Evolutionary conservation across 2,113 vertebrate genomes (phyloP).

Genomic region (Cochlearius cochlearius): DNA sequence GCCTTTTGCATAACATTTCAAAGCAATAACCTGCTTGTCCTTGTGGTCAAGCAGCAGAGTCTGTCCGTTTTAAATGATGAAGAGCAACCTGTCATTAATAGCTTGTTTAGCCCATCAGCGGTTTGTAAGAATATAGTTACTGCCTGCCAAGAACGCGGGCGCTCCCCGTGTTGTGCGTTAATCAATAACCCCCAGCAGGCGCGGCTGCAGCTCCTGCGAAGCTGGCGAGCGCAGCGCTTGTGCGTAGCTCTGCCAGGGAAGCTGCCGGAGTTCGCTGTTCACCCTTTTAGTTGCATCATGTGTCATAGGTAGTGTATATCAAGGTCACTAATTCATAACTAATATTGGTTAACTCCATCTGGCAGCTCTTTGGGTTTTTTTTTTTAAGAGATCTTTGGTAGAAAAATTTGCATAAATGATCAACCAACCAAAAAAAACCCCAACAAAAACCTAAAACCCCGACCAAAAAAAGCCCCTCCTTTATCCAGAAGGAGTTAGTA

Average conservation of each 20-base stretch:
- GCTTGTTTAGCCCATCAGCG: conserved; percentile 62
- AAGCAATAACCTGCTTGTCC: conserved; percentile 67
- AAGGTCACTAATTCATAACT: neutral
- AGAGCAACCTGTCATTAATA: conserved; percentile 70
- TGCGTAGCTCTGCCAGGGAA: neutral
- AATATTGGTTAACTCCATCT: neutral
- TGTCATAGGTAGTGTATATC: too few species aligned
- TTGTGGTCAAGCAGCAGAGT: conserved; percentile 66
- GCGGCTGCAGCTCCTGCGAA: neutral
- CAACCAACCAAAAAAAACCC: neutral
- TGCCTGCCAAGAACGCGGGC: conserved; percentile 28
- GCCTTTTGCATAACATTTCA: conserved; percentile 48
- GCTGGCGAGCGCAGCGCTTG: neutral
- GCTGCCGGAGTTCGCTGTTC: neutral
- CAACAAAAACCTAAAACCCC: neutral
- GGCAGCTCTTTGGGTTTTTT: neutral
- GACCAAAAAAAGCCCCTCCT: neutral
- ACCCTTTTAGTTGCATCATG: neutral
- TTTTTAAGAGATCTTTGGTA: neutral
- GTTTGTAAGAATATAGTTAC: conserved; percentile 50
- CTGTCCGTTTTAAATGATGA: conserved; percentile 54
- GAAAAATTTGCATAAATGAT: neutral
- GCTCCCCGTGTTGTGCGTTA: neutral
- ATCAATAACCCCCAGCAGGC: conserved; percentile 41
- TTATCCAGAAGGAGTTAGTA: neutral